These are phyloP conservation scores for Littorina saxatilis DNA, from an alignment of 1,140 invertebrate genomes.

Conservation along the genomic window DNA sequence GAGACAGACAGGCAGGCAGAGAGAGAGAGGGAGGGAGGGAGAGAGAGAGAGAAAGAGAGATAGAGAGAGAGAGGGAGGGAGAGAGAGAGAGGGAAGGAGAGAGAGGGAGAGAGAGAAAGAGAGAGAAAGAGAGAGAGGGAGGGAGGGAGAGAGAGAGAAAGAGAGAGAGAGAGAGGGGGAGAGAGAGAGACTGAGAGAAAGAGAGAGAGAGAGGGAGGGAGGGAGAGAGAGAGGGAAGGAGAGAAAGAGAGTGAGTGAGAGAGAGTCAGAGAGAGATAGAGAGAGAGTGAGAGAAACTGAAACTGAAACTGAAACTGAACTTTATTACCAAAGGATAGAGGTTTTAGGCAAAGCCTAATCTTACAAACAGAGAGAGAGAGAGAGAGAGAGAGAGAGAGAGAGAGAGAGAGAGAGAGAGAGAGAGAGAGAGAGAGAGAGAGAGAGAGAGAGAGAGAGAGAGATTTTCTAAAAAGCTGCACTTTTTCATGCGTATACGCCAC, in stretches of 20 bases:
- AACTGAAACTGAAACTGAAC: background rate
- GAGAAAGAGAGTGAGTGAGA: background rate
- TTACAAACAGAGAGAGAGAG: background rate
- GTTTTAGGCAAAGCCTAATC: too few relatives aligned
- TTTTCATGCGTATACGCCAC: too few relatives aligned
- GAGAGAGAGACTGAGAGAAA: too few relatives aligned
- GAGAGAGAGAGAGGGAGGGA: background rate
- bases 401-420: background rate
- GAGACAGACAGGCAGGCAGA: background rate
- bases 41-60: constrained; percentile 22
- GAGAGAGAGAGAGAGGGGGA: background rate
- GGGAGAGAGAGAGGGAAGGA: constrained; percentile 4
- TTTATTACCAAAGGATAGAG: too few relatives aligned
- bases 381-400: background rate
- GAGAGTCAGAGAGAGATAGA: constrained; percentile 15
- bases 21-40: constrained; percentile 14
- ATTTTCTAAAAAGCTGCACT: too few relatives aligned
- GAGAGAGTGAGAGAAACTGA: background rate
- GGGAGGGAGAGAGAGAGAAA: background rate
- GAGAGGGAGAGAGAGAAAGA: background rate
- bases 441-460: background rate
- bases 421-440: background rate
- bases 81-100: too few relatives aligned
- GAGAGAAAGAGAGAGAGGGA: background rate
- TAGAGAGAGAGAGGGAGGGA: too few relatives aligned